Evolutionary conservation across 2,113 vertebrate genomes (phyloP), one percentile per base, ranked within the genome.

Genomic region (Paradoxurus hermaphroditus): DNA sequence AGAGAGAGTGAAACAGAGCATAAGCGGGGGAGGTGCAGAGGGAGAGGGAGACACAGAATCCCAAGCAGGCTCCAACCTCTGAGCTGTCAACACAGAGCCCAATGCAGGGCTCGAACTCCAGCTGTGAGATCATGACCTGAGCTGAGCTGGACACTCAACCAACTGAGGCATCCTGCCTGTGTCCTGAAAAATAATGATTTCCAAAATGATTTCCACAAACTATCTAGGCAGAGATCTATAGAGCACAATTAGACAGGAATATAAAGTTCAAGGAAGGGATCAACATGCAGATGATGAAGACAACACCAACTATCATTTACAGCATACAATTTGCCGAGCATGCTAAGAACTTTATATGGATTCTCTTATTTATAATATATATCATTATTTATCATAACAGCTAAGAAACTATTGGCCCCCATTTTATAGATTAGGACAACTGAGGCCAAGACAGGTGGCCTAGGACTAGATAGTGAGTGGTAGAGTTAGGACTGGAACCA

Each of bases 191-290:
- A 83, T 36, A n/a, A 10, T 63, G 34, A 73, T 72, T 83, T 72
- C 51, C 29, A 72, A 72, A 83, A 59, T 46, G 67, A 73, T 94
- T 79, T 94, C 65, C 89, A 86, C 34, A 56, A 63, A 79, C 49
- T 83, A 78, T 25, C 39, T 12, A 81, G 46, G 77, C n/a, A 85
- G 46, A 92, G 70, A 84, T 87, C 92, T 87, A 78, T 13, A 94
- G 25, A 63, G 72, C 23, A 3, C 46, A 86, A 51, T 92, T 25
- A 93, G 53, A 65, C 19, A 96, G 21, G 27, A 92, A 21, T 67
- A 85, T 68, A 53, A 91, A 87, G 36, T 89, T 90, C 72, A 95
- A 92, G 59, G 39, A 85, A 87, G 27, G n/a, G 34, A 34, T 93
- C 41, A 84, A 62, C 36, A 84, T 65, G 67, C 53, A n/a, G 15